Evolutionary conservation across 2,888 invertebrate genomes (phyloP).

Genomic region (Megalurothrips usitatus): DNA sequence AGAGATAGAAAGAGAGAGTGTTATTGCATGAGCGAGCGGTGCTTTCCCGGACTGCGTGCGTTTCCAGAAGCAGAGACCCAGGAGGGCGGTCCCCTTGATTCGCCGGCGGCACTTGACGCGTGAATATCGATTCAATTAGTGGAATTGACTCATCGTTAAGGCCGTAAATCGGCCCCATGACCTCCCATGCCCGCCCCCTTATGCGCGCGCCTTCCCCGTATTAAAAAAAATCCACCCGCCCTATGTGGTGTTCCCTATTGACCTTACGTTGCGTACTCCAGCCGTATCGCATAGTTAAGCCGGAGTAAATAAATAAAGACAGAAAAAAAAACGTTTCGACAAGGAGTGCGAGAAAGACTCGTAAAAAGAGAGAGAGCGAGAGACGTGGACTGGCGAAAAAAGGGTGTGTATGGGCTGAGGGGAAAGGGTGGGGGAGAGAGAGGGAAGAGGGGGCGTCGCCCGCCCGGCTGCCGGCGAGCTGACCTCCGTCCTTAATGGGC

Average conservation of each 20-base stretch:
- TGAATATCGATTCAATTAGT: neutral
- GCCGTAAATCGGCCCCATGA: neutral
- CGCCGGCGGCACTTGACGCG: neutral
- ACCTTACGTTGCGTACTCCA: too few species aligned
- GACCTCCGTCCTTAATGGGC: slow-evolving; percentile 8
- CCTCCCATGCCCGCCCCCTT: too few species aligned
- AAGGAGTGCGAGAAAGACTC: neutral
- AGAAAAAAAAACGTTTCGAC: too few species aligned
- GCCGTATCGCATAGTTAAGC: neutral
- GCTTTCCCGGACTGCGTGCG: too few species aligned
- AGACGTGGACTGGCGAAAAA: neutral
- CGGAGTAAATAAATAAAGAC: neutral
- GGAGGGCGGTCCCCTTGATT: neutral
- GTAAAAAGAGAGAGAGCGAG: neutral
- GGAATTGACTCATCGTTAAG: neutral
- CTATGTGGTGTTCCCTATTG: too few species aligned
- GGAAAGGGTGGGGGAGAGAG: neutral
- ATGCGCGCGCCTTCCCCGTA: too few species aligned
- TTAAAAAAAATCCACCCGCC: too few species aligned
- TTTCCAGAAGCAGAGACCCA: too few species aligned
- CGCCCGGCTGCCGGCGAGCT: neutral
- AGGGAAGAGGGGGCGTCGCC: neutral
- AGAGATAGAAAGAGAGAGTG: too few species aligned
- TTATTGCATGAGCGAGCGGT: too few species aligned
- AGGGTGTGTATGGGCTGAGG: too few species aligned